These are phyloP conservation scores for Nematopogon swammerdamellus DNA, from an alignment of 2,888 invertebrate species.

Conservation along the genomic window DNA sequence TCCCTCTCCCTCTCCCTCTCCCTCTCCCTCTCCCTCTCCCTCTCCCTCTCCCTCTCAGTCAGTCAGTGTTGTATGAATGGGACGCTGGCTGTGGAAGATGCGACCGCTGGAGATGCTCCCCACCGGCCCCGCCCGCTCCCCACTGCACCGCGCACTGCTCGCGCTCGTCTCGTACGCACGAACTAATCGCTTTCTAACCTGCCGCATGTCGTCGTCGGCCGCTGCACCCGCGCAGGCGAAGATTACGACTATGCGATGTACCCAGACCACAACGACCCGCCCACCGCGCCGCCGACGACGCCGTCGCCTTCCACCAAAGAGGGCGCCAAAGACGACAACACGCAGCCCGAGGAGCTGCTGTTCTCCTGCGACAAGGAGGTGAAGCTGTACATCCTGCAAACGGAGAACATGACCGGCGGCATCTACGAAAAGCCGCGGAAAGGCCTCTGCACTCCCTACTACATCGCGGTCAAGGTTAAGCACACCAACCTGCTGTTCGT, in stretches of 20 bases:
- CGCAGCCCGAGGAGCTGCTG: slow-evolving; percentile 36
- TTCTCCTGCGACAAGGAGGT: slow-evolving; percentile 73
- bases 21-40: too few species aligned
- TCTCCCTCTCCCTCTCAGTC: too few species aligned
- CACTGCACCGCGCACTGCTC: too few species aligned
- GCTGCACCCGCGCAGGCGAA: slow-evolving; percentile 14
- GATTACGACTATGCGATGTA: slow-evolving; percentile 12
- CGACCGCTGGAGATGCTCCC: too few species aligned
- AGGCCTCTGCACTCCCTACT: slow-evolving; percentile 39
- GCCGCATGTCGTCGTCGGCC: slow-evolving; percentile 30
- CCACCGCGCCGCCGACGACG: slow-evolving; percentile 13
- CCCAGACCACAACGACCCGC: slow-evolving; percentile 26
- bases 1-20: too few species aligned
- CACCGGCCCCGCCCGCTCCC: too few species aligned
- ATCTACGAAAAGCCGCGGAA: slow-evolving; percentile 23
- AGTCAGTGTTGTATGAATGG: too few species aligned
- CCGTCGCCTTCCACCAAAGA: slow-evolving; percentile 18
- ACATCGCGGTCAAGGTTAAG: slow-evolving; percentile 69
- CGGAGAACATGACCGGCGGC: slow-evolving; percentile 30
- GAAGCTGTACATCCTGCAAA: slow-evolving; percentile 66
- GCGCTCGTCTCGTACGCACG: slow-evolving; percentile 8
- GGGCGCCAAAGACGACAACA: slow-evolving; percentile 21
- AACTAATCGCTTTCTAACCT: slow-evolving; percentile 35
- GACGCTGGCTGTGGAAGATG: too few species aligned
- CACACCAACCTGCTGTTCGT: slow-evolving; percentile 77